Conservation (phyloP, 2,797 vertebrate species). For the Taeniopygia guttata region DNA sequence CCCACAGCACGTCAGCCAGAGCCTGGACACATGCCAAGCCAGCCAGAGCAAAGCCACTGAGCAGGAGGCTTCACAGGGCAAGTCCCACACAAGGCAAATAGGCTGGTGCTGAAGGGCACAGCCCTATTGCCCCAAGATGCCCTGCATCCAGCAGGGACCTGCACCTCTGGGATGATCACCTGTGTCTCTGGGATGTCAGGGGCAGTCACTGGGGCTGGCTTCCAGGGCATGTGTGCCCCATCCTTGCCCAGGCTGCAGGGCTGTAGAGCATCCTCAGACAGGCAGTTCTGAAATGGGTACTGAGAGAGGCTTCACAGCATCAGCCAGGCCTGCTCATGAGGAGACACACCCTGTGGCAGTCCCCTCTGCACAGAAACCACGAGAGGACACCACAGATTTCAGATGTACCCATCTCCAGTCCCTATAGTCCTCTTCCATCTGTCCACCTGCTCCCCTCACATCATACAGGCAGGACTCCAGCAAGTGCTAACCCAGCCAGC, state of each 20-base stretch:
- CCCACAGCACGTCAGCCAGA: not conserved
- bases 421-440: not conserved
- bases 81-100: not conserved
- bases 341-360: not conserved
- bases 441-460: accelerated
- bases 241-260: not conserved
- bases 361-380: not conserved
- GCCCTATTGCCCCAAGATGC: not conserved
- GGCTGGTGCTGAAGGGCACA: not conserved
- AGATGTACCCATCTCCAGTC: not conserved
- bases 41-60: not conserved
- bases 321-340: accelerated
- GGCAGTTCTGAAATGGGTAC: not conserved
- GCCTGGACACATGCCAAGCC: not conserved
- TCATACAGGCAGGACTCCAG: not conserved
- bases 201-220: not conserved
- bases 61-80: not conserved
- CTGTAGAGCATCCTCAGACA: not conserved
- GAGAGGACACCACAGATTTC: not conserved
- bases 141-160: not conserved
- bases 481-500: not conserved
- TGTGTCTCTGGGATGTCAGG: not conserved
- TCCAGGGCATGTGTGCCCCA: too few relatives aligned
- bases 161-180: not conserved
- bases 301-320: accelerated